Base-by-base conservation (phyloP, 2,888 invertebrate species). In the Atrina japonica region DNA sequence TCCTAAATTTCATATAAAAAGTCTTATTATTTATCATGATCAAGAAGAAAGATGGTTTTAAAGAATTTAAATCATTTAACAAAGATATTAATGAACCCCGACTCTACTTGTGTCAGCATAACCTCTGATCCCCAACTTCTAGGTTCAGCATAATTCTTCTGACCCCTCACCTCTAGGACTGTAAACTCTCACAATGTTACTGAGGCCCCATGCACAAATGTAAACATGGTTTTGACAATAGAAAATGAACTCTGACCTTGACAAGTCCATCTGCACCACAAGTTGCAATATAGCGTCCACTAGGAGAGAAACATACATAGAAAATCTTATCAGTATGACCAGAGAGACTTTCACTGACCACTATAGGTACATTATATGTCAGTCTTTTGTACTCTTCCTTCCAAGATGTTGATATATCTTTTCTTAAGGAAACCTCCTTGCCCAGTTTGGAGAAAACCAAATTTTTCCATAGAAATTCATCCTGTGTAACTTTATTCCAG, bases 401-500 rank as follows among this genome's bases (percentile, higher is more conserved):
- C 59, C 59, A 59, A n/a, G 27, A 43, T 35, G 35, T 5, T 35
- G 35, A 5, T 11, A 35, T 11, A 6, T 45, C 43, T 23, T 43
- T 43, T 14, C 27, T 21, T 25, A 40, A 18, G 27, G 18, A 29
- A 25, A n/a, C 27, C 7, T 18, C 18, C n/a, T 18, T 41, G 9
- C 45, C 29, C 6, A 59, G 9, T n/a, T 59, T 45, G 6, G n/a
- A 6, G 11, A n/a, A 27, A n/a, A 27, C 27, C n/a, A 59, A 59
- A 6, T 7, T 25, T 43, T 29, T 59, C 59, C 59, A 59, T 25
- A 59, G n/a, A 16, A 27, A 41, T 29, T 59, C 59, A 59, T 59
- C 59, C 9, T 59, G 43, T 1, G 45, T 45, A 25, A 59, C 27
- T 43, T 45, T 23, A 43, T 45, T 41, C 59, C 59, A 59, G 25